phyloP scores from a whole-genome alignment of 2,888 invertebrate species.

The Parnassius smintheus region DNA sequence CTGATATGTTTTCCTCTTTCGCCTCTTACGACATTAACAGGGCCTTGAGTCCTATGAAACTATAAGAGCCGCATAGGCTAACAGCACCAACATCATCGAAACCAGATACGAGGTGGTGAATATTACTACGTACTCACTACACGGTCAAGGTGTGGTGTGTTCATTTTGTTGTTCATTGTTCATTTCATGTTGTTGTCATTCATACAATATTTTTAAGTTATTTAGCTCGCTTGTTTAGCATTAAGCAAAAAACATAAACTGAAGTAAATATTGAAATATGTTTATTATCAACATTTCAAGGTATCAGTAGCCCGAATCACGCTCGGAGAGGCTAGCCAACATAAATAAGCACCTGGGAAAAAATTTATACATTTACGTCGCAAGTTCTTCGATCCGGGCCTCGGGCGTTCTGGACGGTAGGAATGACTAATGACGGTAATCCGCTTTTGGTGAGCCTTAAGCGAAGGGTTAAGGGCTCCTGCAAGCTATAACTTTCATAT shows the following conservation, averaged over 20 bases:
- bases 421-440: constrained; percentile 78
- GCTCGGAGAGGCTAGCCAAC: constrained; percentile 24
- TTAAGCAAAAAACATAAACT: not conserved
- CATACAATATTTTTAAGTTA: too few species aligned
- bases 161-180: too few species aligned
- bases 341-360: constrained; percentile 51
- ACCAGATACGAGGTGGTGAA: too few species aligned
- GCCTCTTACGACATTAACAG: too few species aligned
- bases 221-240: too few species aligned
- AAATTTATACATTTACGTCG: constrained; percentile 54
- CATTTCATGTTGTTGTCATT: too few species aligned
- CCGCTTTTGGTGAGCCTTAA: constrained; percentile 76
- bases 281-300: constrained; percentile 15
- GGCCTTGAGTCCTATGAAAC: too few species aligned
- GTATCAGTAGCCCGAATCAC: constrained; percentile 16
- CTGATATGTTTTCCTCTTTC: too few species aligned
- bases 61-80: too few species aligned
- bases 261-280: constrained; percentile 12
- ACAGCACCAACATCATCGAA: too few species aligned
- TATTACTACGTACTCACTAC: too few species aligned
- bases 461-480: constrained; percentile 75
- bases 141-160: too few species aligned
- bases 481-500: constrained; percentile 67
- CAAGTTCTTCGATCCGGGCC: constrained; percentile 52
- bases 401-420: constrained; percentile 68